These are phyloP conservation scores for Baryphthengus martii DNA, from an alignment of 2,113 vertebrate species.

Conservation along the genomic window DNA sequence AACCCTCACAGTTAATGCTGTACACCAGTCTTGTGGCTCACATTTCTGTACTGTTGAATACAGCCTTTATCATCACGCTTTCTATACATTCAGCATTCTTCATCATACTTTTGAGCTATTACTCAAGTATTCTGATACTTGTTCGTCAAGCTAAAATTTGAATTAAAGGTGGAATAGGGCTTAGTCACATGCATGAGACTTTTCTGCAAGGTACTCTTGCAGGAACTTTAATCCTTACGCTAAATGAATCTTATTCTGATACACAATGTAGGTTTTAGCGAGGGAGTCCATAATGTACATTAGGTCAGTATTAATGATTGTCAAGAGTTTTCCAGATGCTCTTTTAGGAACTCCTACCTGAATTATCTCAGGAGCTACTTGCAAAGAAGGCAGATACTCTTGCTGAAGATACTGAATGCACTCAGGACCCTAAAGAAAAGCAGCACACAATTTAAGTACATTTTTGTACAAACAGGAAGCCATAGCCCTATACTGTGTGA, in stretches of 20 bases:
- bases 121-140: neutral
- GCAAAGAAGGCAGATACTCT: slow-evolving; percentile 93
- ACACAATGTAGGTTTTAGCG: neutral
- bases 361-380: slow-evolving; percentile 92
- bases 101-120: neutral
- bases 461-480: neutral
- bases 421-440: slow-evolving; percentile 84
- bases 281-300: too few species aligned
- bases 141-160: neutral
- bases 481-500: neutral
- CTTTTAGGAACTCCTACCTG: slow-evolving; percentile 78
- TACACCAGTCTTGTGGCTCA: neutral
- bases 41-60: neutral
- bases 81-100: neutral
- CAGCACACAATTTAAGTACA: neutral
- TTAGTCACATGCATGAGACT: neutral
- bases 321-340: neutral
- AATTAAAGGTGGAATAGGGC: neutral
- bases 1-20: rapidly evolving
- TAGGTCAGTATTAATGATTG: too few species aligned
- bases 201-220: neutral
- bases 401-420: slow-evolving; percentile 95
- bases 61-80: neutral
- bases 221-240: neutral
- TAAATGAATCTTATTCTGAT: neutral